Percentiles rank a stretch among this genome's conserved stretches.
phyloP scores from a whole-genome alignment of 2,888 invertebrate species.

The Globia sparganii region DNA sequence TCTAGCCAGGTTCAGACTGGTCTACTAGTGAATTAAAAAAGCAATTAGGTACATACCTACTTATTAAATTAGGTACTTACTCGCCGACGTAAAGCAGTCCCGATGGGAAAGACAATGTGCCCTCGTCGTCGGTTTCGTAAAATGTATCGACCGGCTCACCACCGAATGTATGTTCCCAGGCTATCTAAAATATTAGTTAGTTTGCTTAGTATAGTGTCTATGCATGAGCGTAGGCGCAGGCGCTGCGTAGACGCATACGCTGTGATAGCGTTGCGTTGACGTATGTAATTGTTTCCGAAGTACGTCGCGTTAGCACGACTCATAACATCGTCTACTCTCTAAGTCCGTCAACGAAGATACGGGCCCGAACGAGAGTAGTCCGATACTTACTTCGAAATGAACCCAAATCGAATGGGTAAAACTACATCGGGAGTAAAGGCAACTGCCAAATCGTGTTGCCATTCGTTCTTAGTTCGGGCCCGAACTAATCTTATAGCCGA shows the following conservation, averaged over 20 bases:
- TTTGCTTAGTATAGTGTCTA: neutral
- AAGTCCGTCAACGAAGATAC: too few relatives aligned
- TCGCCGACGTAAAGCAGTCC: constrained; percentile 71
- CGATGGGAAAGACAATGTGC: constrained; percentile 64
- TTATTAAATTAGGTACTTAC: constrained; percentile 67
- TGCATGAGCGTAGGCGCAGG: neutral
- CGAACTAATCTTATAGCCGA: too few relatives aligned
- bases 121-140: constrained; percentile 54
- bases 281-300: neutral
- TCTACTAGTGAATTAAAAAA: constrained; percentile 15
- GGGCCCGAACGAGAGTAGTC: too few relatives aligned
- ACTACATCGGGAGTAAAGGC: too few relatives aligned
- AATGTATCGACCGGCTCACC: constrained; percentile 65
- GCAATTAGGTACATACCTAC: too few relatives aligned
- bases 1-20: neutral
- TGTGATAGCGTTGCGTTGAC: neutral
- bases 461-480: too few relatives aligned
- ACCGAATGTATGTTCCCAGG: constrained; percentile 71
- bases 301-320: neutral
- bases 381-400: too few relatives aligned
- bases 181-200: constrained; percentile 63
- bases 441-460: too few relatives aligned
- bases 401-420: too few relatives aligned
- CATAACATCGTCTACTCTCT: neutral
- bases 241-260: neutral